Evolutionary conservation across 2,797 vertebrate species (phyloP).

Genomic region (Acomys russatus): DNA sequence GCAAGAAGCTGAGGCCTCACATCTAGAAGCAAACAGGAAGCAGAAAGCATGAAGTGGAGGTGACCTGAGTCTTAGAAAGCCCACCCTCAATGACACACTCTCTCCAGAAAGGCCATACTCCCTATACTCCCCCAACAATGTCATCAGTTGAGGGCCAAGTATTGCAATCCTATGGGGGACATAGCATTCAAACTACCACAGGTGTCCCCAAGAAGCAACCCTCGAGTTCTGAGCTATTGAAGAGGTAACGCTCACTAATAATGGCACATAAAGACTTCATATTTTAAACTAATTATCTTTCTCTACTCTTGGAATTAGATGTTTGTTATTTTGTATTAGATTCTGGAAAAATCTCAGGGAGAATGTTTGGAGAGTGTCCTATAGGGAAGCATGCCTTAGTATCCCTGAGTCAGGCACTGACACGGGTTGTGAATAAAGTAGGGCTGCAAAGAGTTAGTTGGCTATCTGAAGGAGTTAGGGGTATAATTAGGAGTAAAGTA

Average conservation of each 20-base stretch:
- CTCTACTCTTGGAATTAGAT: neutral
- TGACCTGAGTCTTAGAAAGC: neutral
- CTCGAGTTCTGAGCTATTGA: neutral
- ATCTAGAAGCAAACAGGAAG: too few relatives aligned
- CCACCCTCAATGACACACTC: neutral
- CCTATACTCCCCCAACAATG: neutral
- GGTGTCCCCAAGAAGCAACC: neutral
- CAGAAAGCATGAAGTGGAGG: neutral
- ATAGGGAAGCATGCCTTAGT: neutral
- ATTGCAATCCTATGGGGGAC: neutral
- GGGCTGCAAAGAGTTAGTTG: slow-evolving; percentile 7
- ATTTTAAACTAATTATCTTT: neutral
- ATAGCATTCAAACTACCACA: neutral
- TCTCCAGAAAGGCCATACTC: neutral
- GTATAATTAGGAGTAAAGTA: slow-evolving; percentile 3
- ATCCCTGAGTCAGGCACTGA: neutral
- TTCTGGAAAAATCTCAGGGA: neutral
- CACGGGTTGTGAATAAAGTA: neutral
- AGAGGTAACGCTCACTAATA: neutral
- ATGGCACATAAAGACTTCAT: neutral
- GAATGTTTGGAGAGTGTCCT: neutral
- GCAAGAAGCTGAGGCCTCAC: neutral
- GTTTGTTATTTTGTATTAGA: slow-evolving; percentile 22
- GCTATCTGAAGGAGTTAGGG: slow-evolving; percentile 53
- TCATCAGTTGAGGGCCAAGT: too few relatives aligned